Conservation (phyloP, 2,113 vertebrate genomes). For the Pangasianodon hypophthalmus region DNA sequence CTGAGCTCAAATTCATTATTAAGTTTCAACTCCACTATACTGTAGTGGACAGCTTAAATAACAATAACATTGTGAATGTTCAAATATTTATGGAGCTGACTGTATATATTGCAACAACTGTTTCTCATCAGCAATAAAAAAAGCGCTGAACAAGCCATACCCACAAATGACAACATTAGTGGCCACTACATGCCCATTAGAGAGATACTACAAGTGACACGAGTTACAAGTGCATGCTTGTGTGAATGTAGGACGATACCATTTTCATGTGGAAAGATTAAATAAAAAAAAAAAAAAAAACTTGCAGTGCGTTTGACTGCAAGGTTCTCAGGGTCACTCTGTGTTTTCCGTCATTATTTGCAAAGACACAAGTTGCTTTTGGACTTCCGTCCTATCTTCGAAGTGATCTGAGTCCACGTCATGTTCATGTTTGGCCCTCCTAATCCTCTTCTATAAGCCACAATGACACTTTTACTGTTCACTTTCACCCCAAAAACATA, state of each 20-base stretch:
- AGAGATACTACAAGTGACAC: not conserved
- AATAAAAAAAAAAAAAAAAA: not conserved
- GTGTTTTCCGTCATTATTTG: not conserved
- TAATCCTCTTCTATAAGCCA: slow-evolving; percentile 3
- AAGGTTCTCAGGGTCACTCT: slow-evolving; percentile 18
- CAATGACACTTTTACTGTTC: not conserved
- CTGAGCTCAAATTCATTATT: not conserved
- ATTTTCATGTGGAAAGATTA: not conserved
- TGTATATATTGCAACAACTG: too few relatives aligned
- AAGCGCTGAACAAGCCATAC: not conserved
- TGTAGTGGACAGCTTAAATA: not conserved
- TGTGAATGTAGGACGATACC: not conserved
- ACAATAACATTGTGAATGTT: not conserved
- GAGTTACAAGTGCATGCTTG: not conserved
- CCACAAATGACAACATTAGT: not conserved
- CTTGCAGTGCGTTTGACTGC: not conserved
- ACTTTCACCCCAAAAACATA: not conserved
- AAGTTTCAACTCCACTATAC: not conserved
- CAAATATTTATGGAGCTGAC: not conserved
- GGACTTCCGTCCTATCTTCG: not conserved
- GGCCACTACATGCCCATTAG: not conserved
- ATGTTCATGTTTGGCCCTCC: not conserved
- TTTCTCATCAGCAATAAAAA: not conserved
- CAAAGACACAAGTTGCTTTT: not conserved
- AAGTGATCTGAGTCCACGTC: not conserved